phyloP scores from a whole-genome alignment of 30 jellyfish, hydroid and myxozoan genomes.

The Turritopsis rubra region DNA sequence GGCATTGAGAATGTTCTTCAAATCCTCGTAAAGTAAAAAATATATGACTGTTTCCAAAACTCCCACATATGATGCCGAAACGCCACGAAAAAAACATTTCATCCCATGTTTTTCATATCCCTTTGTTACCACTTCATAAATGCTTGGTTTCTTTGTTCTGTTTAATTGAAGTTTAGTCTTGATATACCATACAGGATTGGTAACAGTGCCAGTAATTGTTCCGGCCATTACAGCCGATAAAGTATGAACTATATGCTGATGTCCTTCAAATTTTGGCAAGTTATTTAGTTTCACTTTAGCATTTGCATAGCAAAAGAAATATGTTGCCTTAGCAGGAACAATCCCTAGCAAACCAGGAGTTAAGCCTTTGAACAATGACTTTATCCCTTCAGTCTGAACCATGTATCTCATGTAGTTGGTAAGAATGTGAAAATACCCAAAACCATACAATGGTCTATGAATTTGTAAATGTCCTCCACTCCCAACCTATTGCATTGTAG shows the following conservation, averaged over 20 bases:
- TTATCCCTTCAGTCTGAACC: conserved; percentile 74
- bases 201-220: conserved; percentile 68
- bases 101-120: conserved; percentile 74
- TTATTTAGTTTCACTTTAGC: conserved; percentile 46
- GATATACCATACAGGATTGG: conserved; percentile 89
- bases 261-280: conserved; percentile 33
- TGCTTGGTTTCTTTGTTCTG: conserved; percentile 4
- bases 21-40: conserved; percentile 83
- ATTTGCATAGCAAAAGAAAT: conserved; percentile 70
- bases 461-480: not conserved
- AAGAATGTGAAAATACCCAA: conserved; percentile 43
- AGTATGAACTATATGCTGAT: conserved; percentile 59
- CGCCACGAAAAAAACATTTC: conserved; percentile 89
- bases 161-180: conserved; percentile 84
- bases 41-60: conserved; percentile 89
- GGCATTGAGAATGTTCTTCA: conserved; percentile 55
- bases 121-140: conserved; percentile 31
- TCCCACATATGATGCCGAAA: conserved; percentile 94
- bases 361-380: conserved; percentile 74
- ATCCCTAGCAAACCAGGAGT: conserved; percentile 72
- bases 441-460: conserved; percentile 14
- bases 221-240: conserved; percentile 89
- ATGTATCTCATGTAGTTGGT: conserved; percentile 65
- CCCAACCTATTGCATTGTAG: conserved; percentile 15
- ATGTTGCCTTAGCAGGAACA: conserved; percentile 83